These are phyloP conservation scores for Smittia sp. DNA, from an alignment of 2,888 invertebrate species.

Conservation along the genomic window DNA sequence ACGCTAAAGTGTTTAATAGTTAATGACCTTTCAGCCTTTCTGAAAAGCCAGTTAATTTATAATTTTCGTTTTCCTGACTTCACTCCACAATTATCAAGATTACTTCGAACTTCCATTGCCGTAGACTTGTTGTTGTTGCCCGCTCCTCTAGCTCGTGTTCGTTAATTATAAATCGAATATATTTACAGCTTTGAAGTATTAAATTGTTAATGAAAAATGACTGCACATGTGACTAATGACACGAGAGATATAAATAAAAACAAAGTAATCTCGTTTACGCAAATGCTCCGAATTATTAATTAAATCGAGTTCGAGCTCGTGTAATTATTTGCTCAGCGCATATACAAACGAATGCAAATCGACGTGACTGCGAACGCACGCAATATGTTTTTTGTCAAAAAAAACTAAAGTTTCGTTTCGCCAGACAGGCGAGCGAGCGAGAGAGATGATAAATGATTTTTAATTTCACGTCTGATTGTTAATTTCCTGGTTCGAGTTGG, in stretches of 20 bases:
- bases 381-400: constrained; percentile 1
- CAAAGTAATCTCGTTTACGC: not conserved
- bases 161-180: constrained; percentile 30
- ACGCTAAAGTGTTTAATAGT: constrained; percentile 19
- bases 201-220: constrained; percentile 39
- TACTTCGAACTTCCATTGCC: not conserved
- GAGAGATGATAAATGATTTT: constrained; percentile 35
- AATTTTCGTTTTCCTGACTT: not conserved
- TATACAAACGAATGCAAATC: not conserved
- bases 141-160: not conserved
- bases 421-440: not conserved
- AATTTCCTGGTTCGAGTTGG: constrained; percentile 26
- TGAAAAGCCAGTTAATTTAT: constrained; percentile 7
- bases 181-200: constrained; percentile 12
- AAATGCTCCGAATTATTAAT: not conserved
- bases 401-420: not conserved
- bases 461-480: constrained; percentile 33
- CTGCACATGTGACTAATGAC: constrained; percentile 30
- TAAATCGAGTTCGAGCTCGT: not conserved
- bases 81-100: not conserved
- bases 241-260: constrained; percentile 19
- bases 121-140: not conserved
- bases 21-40: constrained; percentile 32
- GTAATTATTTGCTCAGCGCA: not conserved
- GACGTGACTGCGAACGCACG: not conserved